These are phyloP conservation scores for Karalla daura DNA, from an alignment of 2,797 vertebrate genomes.

Conservation along the genomic window DNA sequence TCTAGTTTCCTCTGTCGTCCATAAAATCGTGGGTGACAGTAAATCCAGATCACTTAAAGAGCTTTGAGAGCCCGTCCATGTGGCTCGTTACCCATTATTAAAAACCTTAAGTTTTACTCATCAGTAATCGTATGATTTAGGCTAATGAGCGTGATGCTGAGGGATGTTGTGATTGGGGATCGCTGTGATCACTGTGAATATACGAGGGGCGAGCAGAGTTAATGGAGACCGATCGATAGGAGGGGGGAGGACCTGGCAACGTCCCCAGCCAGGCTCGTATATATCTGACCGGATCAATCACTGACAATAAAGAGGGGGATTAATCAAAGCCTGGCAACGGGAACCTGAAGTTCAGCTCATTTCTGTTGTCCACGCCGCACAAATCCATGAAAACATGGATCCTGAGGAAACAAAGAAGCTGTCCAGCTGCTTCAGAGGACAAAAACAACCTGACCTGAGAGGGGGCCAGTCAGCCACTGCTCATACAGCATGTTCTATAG, in stretches of 20 bases:
- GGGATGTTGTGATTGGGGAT: slow-evolving; percentile 30
- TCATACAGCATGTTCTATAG: too few species aligned
- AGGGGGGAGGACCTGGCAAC: slow-evolving; percentile 22
- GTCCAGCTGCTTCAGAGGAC: too few species aligned
- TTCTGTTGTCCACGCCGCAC: slow-evolving; percentile 14
- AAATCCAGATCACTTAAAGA: slow-evolving; percentile 24
- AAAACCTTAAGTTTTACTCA: slow-evolving; percentile 20
- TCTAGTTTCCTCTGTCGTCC: slow-evolving; percentile 21
- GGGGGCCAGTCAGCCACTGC: too few species aligned
- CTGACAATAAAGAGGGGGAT: slow-evolving; percentile 47
- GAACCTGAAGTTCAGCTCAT: slow-evolving; percentile 42
- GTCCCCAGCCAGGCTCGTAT: slow-evolving; percentile 13
- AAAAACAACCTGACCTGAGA: too few species aligned
- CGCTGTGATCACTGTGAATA: slow-evolving; percentile 34
- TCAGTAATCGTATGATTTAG: slow-evolving; percentile 30
- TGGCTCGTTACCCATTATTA: slow-evolving; percentile 18
- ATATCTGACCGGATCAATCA: slow-evolving; percentile 54
- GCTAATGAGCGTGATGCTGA: slow-evolving; percentile 10
- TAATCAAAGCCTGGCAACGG: slow-evolving; percentile 25
- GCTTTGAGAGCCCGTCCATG: slow-evolving; percentile 2
- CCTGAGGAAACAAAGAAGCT: too few species aligned
- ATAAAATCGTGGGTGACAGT: slow-evolving; percentile 6
- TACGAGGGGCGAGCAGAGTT: slow-evolving; percentile 29
- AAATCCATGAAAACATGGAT: too few species aligned
- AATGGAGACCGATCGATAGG: slow-evolving; percentile 47